A percentile compares a stretch with the other conserved stretches of the same genome.
These are phyloP conservation scores for Zaprionus nigranus DNA, from an alignment of 1,140 invertebrate genomes.

Conservation along the genomic window DNA sequence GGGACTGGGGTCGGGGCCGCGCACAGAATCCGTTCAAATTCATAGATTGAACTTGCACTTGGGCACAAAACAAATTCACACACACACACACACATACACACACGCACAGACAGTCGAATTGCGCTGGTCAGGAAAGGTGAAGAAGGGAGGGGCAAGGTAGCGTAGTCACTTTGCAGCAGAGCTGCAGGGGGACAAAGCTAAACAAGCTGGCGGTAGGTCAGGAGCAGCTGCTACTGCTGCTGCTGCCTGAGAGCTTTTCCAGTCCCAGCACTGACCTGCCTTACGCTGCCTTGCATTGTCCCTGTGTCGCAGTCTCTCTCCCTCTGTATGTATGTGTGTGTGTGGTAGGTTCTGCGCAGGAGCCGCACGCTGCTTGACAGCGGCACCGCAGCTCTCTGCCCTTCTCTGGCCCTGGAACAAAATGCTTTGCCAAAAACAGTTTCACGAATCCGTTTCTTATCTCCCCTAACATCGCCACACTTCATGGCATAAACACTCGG, in stretches of 20 bases:
- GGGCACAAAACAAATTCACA: slow-evolving; percentile 62
- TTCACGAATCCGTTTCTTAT: slow-evolving; percentile 1
- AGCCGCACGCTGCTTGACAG: slow-evolving; percentile 5
- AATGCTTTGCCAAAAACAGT: not conserved
- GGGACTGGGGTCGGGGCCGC: slow-evolving; percentile 64
- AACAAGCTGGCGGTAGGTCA: slow-evolving; percentile 57
- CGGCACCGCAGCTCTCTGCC: not conserved
- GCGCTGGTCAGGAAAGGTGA: not conserved
- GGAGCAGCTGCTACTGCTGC: slow-evolving; percentile 42
- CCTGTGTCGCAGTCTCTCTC: slow-evolving; percentile 5
- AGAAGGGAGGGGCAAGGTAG: too few species aligned
- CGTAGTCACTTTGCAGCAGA: slow-evolving; percentile 45
- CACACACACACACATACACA: slow-evolving; percentile 33
- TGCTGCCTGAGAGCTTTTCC: slow-evolving; percentile 36
- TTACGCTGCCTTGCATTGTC: slow-evolving; percentile 50
- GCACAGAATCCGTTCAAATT: slow-evolving; percentile 76
- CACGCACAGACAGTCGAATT: slow-evolving; percentile 31
- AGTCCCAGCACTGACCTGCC: slow-evolving; percentile 70
- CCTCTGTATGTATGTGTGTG: not conserved
- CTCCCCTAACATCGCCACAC: not conserved
- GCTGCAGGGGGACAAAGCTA: slow-evolving; percentile 29
- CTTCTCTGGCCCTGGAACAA: not conserved
- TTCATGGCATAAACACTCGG: not conserved
- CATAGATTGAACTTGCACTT: slow-evolving; percentile 82
- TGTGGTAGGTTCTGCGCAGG: slow-evolving; percentile 58